Evolutionary conservation across 2,888 invertebrate species (phyloP).

Genomic region (Barypeithes pellucidus): DNA sequence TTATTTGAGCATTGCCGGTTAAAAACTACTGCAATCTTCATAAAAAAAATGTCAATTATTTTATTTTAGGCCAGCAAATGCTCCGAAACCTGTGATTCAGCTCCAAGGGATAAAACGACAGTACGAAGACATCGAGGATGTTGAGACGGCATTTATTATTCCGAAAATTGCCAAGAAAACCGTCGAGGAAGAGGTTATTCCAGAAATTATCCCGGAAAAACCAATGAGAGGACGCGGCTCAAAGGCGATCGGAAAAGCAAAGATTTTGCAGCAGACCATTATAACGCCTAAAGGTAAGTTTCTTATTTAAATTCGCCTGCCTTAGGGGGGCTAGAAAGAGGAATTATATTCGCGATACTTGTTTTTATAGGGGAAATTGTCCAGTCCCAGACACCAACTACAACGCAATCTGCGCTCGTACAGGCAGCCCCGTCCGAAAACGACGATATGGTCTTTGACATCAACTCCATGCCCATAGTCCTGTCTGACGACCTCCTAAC

Average conservation of each 20-base stretch:
- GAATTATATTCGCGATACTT: neutral
- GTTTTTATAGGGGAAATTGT: slow-evolving; percentile 64
- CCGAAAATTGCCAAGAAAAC: slow-evolving; percentile 54
- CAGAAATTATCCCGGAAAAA: slow-evolving; percentile 28
- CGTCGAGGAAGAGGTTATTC: slow-evolving; percentile 44
- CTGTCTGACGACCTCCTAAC: slow-evolving; percentile 81
- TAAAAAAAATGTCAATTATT: neutral
- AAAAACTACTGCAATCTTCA: no score
- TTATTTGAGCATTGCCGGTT: no score
- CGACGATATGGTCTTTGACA: slow-evolving; percentile 76
- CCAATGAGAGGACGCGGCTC: slow-evolving; percentile 39
- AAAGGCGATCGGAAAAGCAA: slow-evolving; percentile 64
- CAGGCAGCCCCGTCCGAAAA: slow-evolving; percentile 45
- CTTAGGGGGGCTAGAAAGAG: no score
- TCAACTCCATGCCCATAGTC: slow-evolving; percentile 85
- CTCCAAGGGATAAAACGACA: slow-evolving; percentile 57
- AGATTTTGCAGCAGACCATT: slow-evolving; percentile 69
- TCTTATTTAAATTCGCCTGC: neutral
- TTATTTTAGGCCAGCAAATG: slow-evolving; percentile 41
- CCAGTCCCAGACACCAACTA: slow-evolving; percentile 56
- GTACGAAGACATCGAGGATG: slow-evolving; percentile 67
- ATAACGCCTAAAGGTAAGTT: slow-evolving; percentile 65
- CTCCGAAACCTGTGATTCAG: neutral
- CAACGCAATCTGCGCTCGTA: slow-evolving; percentile 19
- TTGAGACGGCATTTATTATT: slow-evolving; percentile 67